Base-by-base conservation (phyloP, 92 coral and sea anemone genomes). In the Epizoanthus scotinus region DNA sequence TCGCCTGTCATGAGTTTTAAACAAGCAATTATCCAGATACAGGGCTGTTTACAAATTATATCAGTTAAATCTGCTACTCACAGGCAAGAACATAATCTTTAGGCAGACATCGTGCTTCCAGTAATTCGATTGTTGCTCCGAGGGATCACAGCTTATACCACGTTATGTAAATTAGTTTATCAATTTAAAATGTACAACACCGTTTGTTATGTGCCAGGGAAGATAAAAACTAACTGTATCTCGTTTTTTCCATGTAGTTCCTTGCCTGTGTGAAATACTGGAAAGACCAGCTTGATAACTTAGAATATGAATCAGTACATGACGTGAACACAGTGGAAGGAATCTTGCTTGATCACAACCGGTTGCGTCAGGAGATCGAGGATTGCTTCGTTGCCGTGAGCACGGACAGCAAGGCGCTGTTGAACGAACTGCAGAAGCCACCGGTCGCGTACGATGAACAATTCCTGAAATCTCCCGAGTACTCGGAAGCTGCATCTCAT, bases 401-500 rank as follows among this genome's bases (percentile, higher is more conserved):
- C 67, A 64, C 91, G 50, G 99, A 96, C 85, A 96, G 99, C 59
- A 96, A 96, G 79, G 96, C 97, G 50, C 90, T 96, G 20, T 65
- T 96, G 40, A 97, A 91, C 64, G 99, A 94, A 65, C 84, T 96
- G 19, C 99, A 96, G 74, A 93, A 93, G 86, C 91, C 96, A 49
- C 85, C 95, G 17, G 81, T 93, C 38, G 89, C 89, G 62, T 79
- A 78, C 40, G 97, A 96, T 60, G 97, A 93, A 47, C 94, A 94
- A 60, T 92, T 90, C 77, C 82, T 85, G 67, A 89, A 96, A 85
- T 85, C 97, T 77, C 97, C 99, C 40, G 98, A 93, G 36, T 96
- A 89, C 66, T 96, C 99, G 17, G 98, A 95, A 79, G 99, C 99
- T 0, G 94, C 96, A 8, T 93, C 99, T 15, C 99, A 96, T 56